phyloP scores from a whole-genome alignment of 2,888 invertebrate species.

The Ctena decussata region DNA sequence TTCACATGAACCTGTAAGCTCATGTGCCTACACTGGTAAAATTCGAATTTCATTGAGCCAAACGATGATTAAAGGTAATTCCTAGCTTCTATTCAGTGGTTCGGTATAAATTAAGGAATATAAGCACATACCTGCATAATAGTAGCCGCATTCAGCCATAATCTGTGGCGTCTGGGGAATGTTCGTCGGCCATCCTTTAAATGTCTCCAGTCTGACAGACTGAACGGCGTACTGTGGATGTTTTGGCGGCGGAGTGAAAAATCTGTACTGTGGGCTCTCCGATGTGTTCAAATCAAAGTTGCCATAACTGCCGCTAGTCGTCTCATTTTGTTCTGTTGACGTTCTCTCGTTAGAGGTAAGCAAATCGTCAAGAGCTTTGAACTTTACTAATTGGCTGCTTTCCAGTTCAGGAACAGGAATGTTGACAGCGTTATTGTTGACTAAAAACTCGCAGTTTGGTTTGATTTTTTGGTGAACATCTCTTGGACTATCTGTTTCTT shows the following conservation, averaged over 20 bases:
- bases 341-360: not conserved
- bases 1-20: no score
- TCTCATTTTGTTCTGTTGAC: not conserved
- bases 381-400: not conserved
- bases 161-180: conserved; percentile 93
- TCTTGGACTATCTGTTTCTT: conserved; percentile 39
- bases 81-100: no score
- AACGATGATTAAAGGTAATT: no score
- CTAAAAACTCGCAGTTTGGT: conserved; percentile 53
- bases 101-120: no score
- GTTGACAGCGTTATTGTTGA: conserved; percentile 40
- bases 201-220: conserved; percentile 59
- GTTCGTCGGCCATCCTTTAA: conserved; percentile 91
- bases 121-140: conserved; percentile 91
- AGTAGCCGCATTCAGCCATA: conserved; percentile 96
- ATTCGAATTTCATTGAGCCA: no score
- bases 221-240: conserved; percentile 65
- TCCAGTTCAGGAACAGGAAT: conserved; percentile 12
- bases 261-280: not conserved
- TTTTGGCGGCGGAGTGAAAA: conserved; percentile 49
- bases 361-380: not conserved
- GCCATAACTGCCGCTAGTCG: not conserved
- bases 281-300: not conserved
- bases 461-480: conserved; percentile 41
- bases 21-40: no score